A percentile compares a stretch with the other conserved stretches of the same genome.
Evolutionary conservation across 2,113 vertebrate genomes (phyloP).

Genomic region (Calyptommatus sinebrachiatus): DNA sequence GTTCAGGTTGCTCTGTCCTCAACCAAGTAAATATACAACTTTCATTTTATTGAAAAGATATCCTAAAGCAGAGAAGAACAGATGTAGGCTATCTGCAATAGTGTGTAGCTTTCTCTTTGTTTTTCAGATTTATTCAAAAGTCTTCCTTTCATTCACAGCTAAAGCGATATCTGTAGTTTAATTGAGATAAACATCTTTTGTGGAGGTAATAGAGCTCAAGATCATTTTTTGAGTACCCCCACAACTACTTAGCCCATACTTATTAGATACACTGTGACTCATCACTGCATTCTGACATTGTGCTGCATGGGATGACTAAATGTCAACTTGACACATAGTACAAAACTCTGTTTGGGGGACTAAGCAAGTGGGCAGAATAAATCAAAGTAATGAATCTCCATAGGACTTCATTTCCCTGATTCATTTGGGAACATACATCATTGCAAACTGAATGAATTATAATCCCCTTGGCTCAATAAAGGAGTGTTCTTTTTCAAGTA

Average conservation of each 20-base stretch:
- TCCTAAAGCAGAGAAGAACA: not conserved
- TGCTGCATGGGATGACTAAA: slow-evolving; percentile 5
- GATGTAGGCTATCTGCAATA: not conserved
- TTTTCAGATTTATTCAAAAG: not conserved
- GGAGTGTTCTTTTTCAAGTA: not conserved
- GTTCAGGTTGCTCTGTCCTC: not conserved
- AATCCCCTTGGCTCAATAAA: slow-evolving; percentile 10
- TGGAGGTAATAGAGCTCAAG: not conserved
- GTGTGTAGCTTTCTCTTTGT: not conserved
- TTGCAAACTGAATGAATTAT: slow-evolving; percentile 4
- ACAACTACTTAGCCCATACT: not conserved
- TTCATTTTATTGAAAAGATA: not conserved
- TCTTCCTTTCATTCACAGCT: not conserved
- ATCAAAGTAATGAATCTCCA: slow-evolving; percentile 29
- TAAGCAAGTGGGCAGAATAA: slow-evolving; percentile 23
- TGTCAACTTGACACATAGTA: slow-evolving; percentile 10
- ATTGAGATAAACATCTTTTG: not conserved
- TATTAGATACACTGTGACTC: slow-evolving; percentile 13
- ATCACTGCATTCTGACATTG: slow-evolving; percentile 1
- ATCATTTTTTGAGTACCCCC: not conserved
- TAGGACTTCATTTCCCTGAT: not conserved
- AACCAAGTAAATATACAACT: not conserved
- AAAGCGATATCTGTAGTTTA: not conserved
- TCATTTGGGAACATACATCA: slow-evolving; percentile 27
- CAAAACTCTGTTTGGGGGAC: not conserved